phyloP scores from a whole-genome alignment of 2,888 invertebrate species.

The Andrena haemorrhoa region DNA sequence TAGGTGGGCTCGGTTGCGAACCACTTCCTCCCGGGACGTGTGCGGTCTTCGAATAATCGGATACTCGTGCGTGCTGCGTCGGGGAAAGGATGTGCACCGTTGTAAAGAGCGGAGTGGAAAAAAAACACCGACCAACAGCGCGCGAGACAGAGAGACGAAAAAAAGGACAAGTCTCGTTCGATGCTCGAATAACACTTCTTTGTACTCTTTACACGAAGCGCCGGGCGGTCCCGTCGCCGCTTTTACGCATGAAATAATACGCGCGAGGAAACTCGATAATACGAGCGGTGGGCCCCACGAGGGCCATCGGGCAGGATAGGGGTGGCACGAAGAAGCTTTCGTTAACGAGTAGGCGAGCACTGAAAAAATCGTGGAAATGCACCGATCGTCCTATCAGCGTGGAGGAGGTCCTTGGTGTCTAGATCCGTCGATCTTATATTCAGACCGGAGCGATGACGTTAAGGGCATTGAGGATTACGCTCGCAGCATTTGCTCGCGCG shows the following conservation, averaged over 20 bases:
- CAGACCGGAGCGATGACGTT: too few relatives aligned
- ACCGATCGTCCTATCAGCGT: background rate
- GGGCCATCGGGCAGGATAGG: background rate
- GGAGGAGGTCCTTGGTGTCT: background rate
- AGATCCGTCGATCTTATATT: too few relatives aligned
- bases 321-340: conserved; percentile 14
- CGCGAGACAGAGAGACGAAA: background rate
- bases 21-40: conserved; percentile 79
- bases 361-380: background rate
- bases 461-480: too few relatives aligned
- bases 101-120: conserved; percentile 46
- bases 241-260: conserved; percentile 60
- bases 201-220: conserved; percentile 54
- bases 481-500: too few relatives aligned
- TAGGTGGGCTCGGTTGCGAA: conserved; percentile 75
- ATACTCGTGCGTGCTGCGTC: conserved; percentile 77
- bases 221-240: conserved; percentile 33
- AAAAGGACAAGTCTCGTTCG: conserved; percentile 37
- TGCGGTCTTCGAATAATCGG: conserved; percentile 81
- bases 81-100: conserved; percentile 70
- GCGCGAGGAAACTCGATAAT: conserved; percentile 50
- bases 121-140: background rate
- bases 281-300: background rate
- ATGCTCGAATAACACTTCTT: conserved; percentile 69
- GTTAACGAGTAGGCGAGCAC: conserved; percentile 30